Conservation (phyloP, 2,113 vertebrate genomes). For the Hylia prasina region DNA sequence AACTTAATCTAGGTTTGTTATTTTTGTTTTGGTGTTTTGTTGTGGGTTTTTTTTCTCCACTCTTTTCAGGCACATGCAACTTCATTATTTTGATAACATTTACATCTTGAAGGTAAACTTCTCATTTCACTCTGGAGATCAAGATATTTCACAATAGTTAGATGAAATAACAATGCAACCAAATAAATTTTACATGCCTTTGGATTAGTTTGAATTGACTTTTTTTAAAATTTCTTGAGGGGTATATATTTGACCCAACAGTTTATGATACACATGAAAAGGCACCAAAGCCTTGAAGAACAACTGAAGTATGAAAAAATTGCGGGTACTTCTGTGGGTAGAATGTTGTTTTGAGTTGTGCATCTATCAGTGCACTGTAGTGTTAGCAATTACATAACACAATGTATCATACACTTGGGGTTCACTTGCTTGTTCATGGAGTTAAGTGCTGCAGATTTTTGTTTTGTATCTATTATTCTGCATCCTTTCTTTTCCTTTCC, state of each 20-base stretch:
- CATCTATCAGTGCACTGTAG: neutral
- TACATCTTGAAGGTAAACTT: neutral
- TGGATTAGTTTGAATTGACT: neutral
- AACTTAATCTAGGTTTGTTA: neutral
- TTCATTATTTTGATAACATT: neutral
- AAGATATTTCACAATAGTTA: neutral
- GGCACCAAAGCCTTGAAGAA: neutral
- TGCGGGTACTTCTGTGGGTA: neutral
- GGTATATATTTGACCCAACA: neutral
- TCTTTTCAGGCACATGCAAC: neutral
- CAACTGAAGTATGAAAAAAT: neutral
- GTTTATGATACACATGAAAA: neutral
- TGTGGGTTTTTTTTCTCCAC: too few relatives aligned
- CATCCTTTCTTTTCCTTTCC: neutral
- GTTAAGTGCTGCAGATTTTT: neutral
- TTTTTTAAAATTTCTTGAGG: neutral
- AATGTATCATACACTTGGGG: neutral
- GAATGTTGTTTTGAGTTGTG: neutral
- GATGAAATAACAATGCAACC: neutral
- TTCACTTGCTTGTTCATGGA: neutral
- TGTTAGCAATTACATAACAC: neutral
- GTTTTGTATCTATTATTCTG: neutral
- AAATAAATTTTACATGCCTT: neutral
- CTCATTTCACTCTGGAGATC: neutral
- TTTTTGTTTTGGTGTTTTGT: fast-evolving